Percentiles rank a stretch among this genome's conserved stretches.
Conservation (phyloP, 1,140 invertebrate species). For the Temnothorax nylanderi region DNA sequence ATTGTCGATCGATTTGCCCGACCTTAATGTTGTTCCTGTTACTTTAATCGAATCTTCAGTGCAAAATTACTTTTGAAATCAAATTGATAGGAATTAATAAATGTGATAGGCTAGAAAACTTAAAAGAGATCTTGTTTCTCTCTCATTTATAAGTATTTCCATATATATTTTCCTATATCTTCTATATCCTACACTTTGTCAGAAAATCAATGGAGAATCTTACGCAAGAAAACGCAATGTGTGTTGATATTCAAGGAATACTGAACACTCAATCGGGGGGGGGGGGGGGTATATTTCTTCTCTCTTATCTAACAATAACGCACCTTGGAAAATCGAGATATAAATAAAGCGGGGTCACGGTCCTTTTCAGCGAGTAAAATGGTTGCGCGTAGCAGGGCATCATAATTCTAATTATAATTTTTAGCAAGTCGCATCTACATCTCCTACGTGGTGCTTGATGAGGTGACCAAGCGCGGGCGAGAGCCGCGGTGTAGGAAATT, state of each 20-base stretch:
- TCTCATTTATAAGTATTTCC: background rate
- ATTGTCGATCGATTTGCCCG: slow-evolving; percentile 51
- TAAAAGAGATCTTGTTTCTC: background rate
- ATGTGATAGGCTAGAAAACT: background rate
- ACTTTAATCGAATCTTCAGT: background rate
- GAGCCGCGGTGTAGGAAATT: slow-evolving; percentile 1
- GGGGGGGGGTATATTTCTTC: background rate
- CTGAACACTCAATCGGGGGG: background rate
- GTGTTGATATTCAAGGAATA: background rate
- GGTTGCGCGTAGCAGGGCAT: slow-evolving; percentile 5
- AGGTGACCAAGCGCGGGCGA: slow-evolving; percentile 48
- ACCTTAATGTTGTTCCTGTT: background rate
- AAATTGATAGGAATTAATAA: background rate
- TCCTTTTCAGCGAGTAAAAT: slow-evolving; percentile 38
- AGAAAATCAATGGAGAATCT: background rate
- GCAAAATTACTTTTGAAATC: background rate
- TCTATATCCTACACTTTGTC: background rate
- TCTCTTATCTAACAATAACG: background rate
- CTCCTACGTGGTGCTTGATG: slow-evolving; percentile 50
- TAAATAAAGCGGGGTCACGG: slow-evolving; percentile 38
- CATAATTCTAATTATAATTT: slow-evolving; percentile 64
- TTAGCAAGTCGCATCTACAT: slow-evolving; percentile 48
- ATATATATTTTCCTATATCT: background rate
- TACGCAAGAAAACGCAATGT: background rate
- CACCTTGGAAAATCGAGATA: slow-evolving; percentile 2